Base-by-base conservation (phyloP, 2,113 vertebrate species). In the Stegastes partitus region DNA sequence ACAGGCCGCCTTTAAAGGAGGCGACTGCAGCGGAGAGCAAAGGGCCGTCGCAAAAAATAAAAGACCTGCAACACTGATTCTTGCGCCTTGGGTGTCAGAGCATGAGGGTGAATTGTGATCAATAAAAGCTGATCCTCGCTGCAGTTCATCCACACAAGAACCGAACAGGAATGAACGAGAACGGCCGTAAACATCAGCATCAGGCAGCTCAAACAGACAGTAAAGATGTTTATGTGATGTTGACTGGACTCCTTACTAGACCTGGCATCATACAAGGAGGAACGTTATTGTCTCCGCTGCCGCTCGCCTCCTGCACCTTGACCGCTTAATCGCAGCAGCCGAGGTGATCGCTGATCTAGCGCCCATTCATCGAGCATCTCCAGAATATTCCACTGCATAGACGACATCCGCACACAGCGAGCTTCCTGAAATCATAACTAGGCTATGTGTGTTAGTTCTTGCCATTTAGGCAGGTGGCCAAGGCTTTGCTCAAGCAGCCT, bases 1-100 rank as follows among this genome's bases (percentile, higher is more conserved):
- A 71, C 83, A 74, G 82, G 62, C 37, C 1, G 66, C 54, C 65
- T 81, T 87, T 82, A 80, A 87, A 90, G 66, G 47, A 61, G 71
- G 44, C 50, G 62, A 72, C 58, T 58, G 55, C 72, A 50, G 19
- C 22, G 31, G 47, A 61, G 67, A 80, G 74, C 75, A 77, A 77
- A 68, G 74, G 66, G 34, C 71, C 78, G 47, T 74, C 66, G 42
- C 45, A 61, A 34, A 64, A 47, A 45, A n/a, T n/a, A 68, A 61
- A 67, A 70, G 72, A 44, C 34, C 45, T 15, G 66, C 50, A 78
- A 67, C 71, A 73, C 65, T 76, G 80, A 85, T 85, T 68, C 69
- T 78, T 70, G 42, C 59, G 21, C 58, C 54, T 53, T 39, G 39
- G 77, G 70, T 81, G 74, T 85, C 70, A 21, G 83, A 72, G 59